These are phyloP conservation scores for Aphidoletes aphidimyza DNA, from an alignment of 2,888 invertebrate genomes.

Conservation along the genomic window DNA sequence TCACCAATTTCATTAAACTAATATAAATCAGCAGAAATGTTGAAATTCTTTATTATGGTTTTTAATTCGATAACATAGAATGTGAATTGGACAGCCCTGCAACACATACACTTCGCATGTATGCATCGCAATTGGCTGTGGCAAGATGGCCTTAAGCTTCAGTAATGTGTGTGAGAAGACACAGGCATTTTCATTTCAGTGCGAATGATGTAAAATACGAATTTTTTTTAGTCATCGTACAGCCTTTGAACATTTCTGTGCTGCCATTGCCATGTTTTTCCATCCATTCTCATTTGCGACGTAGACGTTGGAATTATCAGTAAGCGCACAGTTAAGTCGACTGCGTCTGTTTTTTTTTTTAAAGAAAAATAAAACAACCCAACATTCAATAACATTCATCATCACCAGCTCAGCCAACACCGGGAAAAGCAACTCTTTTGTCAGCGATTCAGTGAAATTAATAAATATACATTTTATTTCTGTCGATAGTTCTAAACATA, in stretches of 20 bases:
- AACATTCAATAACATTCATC: constrained; percentile 7
- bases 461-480: no score
- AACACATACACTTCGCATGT: not conserved
- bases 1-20: no score
- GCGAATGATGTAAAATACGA: constrained; percentile 49
- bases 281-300: constrained; percentile 53
- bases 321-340: constrained; percentile 30
- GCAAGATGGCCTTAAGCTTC: constrained; percentile 41
- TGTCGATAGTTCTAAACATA: no score
- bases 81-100: constrained; percentile 15
- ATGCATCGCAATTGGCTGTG: not conserved
- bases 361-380: no score
- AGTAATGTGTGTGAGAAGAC: constrained; percentile 3
- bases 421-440: no score
- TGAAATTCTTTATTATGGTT: no score
- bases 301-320: constrained; percentile 29
- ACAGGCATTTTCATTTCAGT: constrained; percentile 29
- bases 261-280: constrained; percentile 36
- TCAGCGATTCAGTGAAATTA: no score
- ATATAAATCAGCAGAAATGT: no score
- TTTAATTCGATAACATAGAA: no score
- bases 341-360: not conserved
- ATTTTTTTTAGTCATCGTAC: not conserved
- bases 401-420: not conserved
- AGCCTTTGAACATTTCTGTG: constrained; percentile 45